Base-by-base conservation (phyloP, 2,888 invertebrate genomes). In the Dicycla oo region DNA sequence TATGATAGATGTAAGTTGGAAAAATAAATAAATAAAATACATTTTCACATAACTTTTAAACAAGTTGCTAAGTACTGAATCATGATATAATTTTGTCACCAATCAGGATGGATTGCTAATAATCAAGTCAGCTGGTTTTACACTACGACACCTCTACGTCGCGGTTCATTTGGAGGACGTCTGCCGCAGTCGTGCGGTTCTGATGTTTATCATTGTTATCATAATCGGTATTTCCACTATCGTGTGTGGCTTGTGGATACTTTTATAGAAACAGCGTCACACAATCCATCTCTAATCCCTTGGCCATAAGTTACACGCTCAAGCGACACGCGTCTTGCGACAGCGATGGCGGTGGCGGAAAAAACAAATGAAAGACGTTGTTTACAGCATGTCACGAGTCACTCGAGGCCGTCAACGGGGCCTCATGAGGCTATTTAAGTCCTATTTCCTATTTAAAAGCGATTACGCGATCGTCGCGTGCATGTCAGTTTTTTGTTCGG, bases 51-150 rank as follows among this genome's bases (percentile, higher is more conserved):
- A 8, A 38, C 38, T 3, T 63, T 40, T 63, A 75, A 47, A 40
- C 18, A 66, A 26, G 18, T 23, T 54, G 58, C n/a, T 77, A 74
- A 74, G n/a, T 60, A 61, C 3, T n/a, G n/a, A 61, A 53, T 60
- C 74, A 77, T 54, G 74, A 54, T 47, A 60, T 45, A 54, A 15
- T 40, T 15, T 51, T 47, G 53, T 68, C 69, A 43, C 15, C 15
- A 18, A 34, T 54, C n/a, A 38, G 34, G 20, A 34, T 23, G 18
- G 18, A 18, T n/a, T 26, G 34, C 43, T 61, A 66, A 61, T 45
- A 56, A 34, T 49, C 15, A 38, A 67, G 23, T 49, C 38, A n/a
- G 47, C 40, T 20, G 20, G 40, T 64, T 54, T 40, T 1, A 3
- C 13, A 53, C 40, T 63, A 26, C 45, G 26, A 60, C 40, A 40